These are phyloP conservation scores for Trachymyrmex septentrionalis DNA, from an alignment of 1,140 invertebrate genomes.

Conservation along the genomic window DNA sequence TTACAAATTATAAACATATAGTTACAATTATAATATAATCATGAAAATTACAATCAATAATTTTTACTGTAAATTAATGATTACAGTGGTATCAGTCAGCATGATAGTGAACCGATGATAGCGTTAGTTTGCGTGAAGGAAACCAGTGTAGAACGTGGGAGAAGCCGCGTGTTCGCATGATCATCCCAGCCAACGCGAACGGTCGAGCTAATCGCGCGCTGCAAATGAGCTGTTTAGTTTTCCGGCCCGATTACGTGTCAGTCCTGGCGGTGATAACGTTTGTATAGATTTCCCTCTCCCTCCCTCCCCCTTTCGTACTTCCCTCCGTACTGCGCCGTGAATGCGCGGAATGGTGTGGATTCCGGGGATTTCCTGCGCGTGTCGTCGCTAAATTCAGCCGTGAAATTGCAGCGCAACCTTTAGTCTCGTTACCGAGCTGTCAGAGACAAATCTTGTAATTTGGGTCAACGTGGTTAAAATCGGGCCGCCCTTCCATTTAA, in stretches of 20 bases:
- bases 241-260: constrained; percentile 68
- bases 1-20: neutral
- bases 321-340: neutral
- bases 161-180: constrained; percentile 53
- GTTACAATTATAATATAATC: no score
- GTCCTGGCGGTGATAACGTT: constrained; percentile 65
- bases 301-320: constrained; percentile 36
- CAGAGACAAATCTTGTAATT: constrained; percentile 67
- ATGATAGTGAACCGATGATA: neutral
- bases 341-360: constrained; percentile 31
- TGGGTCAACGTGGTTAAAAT: constrained; percentile 50
- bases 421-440: constrained; percentile 68
- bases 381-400: constrained; percentile 64
- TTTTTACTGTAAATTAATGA: neutral
- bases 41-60: neutral
- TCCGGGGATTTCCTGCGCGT: constrained; percentile 58
- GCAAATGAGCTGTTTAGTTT: constrained; percentile 75
- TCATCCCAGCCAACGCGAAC: constrained; percentile 32
- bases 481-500: constrained; percentile 10
- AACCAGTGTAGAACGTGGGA: constrained; percentile 14
- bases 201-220: constrained; percentile 61
- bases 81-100: neutral
- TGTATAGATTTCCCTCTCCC: constrained; percentile 40
- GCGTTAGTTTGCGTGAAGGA: constrained; percentile 26
- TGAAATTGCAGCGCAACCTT: constrained; percentile 68